Conservation (phyloP, 2,797 vertebrate genomes). For the Molossus alvarezi region DNA sequence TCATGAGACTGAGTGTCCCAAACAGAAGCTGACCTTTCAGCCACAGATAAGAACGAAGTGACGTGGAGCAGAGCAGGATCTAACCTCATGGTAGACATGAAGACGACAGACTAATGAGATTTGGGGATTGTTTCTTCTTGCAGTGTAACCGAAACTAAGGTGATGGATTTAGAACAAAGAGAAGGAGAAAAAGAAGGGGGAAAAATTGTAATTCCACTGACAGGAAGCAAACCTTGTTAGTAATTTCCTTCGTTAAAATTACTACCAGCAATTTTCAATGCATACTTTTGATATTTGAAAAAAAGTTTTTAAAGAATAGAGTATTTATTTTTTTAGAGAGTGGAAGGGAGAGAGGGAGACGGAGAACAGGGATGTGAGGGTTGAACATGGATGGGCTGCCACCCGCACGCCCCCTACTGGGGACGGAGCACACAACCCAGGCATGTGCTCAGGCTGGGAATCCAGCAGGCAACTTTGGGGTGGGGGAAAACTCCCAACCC, state of each 20-base stretch:
- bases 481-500: no score
- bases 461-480: no score
- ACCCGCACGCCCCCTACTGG: no score
- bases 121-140: neutral
- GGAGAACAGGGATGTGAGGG: no score
- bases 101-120: neutral
- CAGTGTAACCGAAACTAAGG: neutral
- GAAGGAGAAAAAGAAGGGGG: neutral
- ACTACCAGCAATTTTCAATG: neutral
- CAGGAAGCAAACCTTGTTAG: neutral
- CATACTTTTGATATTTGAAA: slow-evolving; percentile 11
- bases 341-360: no score
- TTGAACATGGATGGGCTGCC: no score
- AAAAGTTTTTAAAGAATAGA: no score
- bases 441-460: no score
- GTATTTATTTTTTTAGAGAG: no score
- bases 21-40: neutral
- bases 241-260: neutral
- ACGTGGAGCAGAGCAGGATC: neutral
- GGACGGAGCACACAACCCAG: no score
- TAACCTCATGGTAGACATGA: neutral
- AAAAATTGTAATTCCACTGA: neutral
- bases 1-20: neutral
- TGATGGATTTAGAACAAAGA: neutral
- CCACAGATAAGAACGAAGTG: neutral